Conservation (phyloP, 2,113 vertebrate species). For the Lamprologus callipterus region DNA sequence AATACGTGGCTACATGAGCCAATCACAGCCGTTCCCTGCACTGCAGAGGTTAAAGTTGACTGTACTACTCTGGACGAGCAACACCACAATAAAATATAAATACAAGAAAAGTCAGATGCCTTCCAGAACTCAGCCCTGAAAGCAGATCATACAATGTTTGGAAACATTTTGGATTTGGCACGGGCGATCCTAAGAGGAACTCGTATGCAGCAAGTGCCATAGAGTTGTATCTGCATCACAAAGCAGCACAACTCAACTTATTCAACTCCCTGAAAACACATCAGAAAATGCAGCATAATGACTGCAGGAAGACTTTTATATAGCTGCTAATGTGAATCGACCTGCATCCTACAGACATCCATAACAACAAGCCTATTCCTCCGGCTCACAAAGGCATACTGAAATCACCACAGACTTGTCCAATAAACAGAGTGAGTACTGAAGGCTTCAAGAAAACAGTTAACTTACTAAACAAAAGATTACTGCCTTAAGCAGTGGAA, state of each 20-base stretch:
- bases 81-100: background rate
- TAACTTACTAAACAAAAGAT: background rate
- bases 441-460: background rate
- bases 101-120: background rate
- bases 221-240: background rate
- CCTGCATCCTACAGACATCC: background rate
- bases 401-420: background rate
- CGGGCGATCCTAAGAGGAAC: background rate
- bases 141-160: background rate
- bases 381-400: background rate
- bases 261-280: background rate
- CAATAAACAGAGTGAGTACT: background rate
- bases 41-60: background rate
- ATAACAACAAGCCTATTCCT: background rate
- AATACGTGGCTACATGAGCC: background rate
- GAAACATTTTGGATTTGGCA: background rate
- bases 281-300: background rate
- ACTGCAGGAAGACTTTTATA: background rate
- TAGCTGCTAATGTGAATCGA: background rate
- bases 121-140: background rate
- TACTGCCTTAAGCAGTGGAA: background rate
- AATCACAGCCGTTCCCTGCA: background rate
- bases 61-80: background rate
- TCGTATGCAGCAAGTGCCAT: background rate
- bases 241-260: background rate